A percentile compares a stretch with the other conserved stretches of the same genome.
These are phyloP conservation scores for Euwallacea similis DNA, from an alignment of 1,140 invertebrate species.

Conservation along the genomic window DNA sequence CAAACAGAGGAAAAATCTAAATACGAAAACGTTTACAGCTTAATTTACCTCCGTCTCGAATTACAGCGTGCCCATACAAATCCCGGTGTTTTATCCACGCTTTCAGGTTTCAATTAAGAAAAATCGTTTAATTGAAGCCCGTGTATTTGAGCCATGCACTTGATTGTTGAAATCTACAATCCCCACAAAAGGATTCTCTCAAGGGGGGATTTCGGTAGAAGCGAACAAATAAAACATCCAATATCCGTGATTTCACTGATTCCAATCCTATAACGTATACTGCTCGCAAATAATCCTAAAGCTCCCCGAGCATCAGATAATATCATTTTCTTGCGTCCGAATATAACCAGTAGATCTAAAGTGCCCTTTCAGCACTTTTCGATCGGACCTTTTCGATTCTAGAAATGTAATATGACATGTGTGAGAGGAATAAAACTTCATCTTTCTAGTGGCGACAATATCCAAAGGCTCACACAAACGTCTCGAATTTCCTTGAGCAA, in stretches of 20 bases:
- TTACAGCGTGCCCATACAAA: constrained; percentile 17
- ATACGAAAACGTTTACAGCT: not conserved
- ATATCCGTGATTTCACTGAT: constrained; percentile 36
- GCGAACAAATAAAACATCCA: constrained; percentile 32
- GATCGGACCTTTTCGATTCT: constrained; percentile 36
- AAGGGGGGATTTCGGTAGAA: constrained; percentile 19
- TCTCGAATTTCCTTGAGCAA: not conserved
- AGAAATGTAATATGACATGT: constrained; percentile 31
- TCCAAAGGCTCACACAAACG: no score
- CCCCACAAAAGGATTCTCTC: not conserved
- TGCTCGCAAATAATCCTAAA: constrained; percentile 37
- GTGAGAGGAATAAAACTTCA: constrained; percentile 30
- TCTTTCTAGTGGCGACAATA: not conserved
- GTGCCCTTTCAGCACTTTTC: constrained; percentile 36
- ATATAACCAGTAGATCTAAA: constrained; percentile 36
- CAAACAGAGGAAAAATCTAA: no score
- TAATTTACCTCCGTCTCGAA: constrained; percentile 24
- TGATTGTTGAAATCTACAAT: no score
- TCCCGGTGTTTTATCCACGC: constrained; percentile 26
- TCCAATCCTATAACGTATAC: constrained; percentile 33
- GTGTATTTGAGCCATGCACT: not conserved
- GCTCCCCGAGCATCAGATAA: constrained; percentile 33
- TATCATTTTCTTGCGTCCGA: constrained; percentile 36
- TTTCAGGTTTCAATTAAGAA: constrained; percentile 30
- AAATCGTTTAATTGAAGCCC: constrained; percentile 33